Base-by-base conservation (phyloP, 1,140 invertebrate species). In the Drosophila kurseongensis region DNA sequence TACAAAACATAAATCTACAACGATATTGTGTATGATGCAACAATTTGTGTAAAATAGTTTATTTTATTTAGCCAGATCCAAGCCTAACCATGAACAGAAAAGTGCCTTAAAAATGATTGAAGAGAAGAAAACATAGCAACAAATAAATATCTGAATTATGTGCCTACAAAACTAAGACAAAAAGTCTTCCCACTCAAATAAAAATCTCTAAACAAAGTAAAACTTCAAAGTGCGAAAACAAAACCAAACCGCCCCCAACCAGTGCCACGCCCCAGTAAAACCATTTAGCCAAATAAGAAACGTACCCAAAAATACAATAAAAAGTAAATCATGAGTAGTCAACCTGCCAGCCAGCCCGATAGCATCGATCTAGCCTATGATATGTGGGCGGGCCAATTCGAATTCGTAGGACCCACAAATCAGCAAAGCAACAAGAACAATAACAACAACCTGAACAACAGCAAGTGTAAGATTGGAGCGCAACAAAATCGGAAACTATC, bases 331-430 rank as follows among this genome's bases (percentile, higher is more conserved):
- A 93, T 93, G 92, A 92, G 86, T 90, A 91, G 89, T 90, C 85
- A 91, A 89, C 82, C 91, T 67, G 80, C 88, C 68, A 91, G 90
- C 65, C 86, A 92, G 68, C 85, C 91, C 76, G 93, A 94, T 80
- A 94, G 93, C 76, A 93, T 94, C 63, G 95, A 95, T 69, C 93
- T 97, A 85, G 96, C 96, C 91, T 96, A 96, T 92, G 96, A 97
- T 91, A 95, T 97, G 94, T 97, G 96, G 96, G 96, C 97, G 90
- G 96, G 96, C 47, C 96, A 97, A 93, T 97, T 97, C 91, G 95
- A 96, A 92, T 96, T 97, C 91, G 94, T 96, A 73, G 96, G 96
- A 50, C 90, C 83, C 58, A 80, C 88, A 61, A 58, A 68, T 58
- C 67, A 62, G 32, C 80, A 68, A 16, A 60, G 41, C 62, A 61